Conservation (phyloP, 2,113 vertebrate genomes). For the Gobio gobio region DNA sequence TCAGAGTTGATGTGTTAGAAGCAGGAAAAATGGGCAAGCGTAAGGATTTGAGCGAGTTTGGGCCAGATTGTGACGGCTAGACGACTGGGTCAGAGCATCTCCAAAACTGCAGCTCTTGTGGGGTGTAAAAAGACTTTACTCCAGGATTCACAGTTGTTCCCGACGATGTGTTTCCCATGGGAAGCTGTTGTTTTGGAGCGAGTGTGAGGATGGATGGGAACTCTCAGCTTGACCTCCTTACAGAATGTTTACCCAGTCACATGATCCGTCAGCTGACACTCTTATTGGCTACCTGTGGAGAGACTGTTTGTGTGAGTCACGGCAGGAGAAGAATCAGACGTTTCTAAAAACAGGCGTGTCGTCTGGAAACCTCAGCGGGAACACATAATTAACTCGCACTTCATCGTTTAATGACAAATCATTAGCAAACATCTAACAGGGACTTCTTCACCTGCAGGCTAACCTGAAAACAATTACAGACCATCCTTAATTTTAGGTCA, state of each 20-base stretch:
- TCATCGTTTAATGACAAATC: background rate
- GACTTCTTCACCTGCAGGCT: background rate
- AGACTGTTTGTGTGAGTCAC: slow-evolving; percentile 36
- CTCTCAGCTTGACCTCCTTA: background rate
- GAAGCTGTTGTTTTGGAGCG: slow-evolving; percentile 20
- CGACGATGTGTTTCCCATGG: background rate
- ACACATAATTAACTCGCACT: background rate
- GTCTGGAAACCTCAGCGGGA: background rate
- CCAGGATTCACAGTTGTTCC: background rate
- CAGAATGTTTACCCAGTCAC: slow-evolving; percentile 42
- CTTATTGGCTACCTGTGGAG: slow-evolving; percentile 42
- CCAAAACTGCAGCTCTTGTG: too few species aligned
- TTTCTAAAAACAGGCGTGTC: slow-evolving; percentile 2
- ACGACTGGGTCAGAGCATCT: too few species aligned
- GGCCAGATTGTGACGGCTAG: too few species aligned
- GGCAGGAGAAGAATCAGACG: background rate
- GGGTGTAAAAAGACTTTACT: background rate
- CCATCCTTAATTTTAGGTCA: background rate
- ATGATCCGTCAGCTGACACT: slow-evolving; percentile 22
- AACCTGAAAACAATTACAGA: background rate
- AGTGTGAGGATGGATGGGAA: slow-evolving; percentile 35
- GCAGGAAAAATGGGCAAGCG: too few species aligned
- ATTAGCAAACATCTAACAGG: too few species aligned
- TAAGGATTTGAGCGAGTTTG: too few species aligned
- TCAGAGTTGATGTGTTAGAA: too few species aligned